phyloP scores from a whole-genome alignment of 2,113 vertebrate species.

The Oreotrochilus melanogaster region DNA sequence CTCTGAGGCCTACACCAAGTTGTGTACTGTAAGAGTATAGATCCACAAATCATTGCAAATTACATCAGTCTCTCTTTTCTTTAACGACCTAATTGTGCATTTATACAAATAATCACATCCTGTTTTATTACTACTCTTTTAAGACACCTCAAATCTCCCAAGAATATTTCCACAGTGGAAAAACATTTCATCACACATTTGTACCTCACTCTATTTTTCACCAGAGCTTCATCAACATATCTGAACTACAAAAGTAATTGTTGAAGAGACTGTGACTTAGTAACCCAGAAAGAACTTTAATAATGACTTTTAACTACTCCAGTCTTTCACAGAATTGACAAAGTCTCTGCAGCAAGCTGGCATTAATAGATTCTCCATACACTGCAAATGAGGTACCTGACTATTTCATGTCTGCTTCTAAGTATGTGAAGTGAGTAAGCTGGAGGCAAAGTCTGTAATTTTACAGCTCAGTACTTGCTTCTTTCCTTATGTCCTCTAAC shows the following conservation, averaged over 20 bases:
- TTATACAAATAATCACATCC: not conserved
- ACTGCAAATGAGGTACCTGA: not conserved
- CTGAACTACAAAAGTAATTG: not conserved
- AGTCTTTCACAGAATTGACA: not conserved
- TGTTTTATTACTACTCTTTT: not conserved
- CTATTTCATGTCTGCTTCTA: not conserved
- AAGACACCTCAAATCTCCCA: not conserved
- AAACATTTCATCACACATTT: not conserved
- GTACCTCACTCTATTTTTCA: not conserved
- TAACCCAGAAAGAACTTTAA: not conserved
- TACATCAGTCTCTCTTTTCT: not conserved
- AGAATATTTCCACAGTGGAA: not conserved
- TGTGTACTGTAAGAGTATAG: not conserved
- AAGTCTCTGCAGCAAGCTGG: not conserved
- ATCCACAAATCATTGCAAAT: not conserved
- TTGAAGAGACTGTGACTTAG: not conserved
- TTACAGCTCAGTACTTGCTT: not conserved
- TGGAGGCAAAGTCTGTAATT: slow-evolving; percentile 24
- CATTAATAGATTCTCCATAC: not conserved
- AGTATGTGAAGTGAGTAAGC: not conserved
- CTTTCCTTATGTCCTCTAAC: not conserved
- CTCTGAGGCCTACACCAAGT: not conserved
- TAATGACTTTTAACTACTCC: not conserved
- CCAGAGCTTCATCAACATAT: not conserved
- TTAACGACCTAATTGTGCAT: rapidly evolving